Evolutionary conservation across 2,888 invertebrate genomes (phyloP).

Genomic region (Andrena bicolor): DNA sequence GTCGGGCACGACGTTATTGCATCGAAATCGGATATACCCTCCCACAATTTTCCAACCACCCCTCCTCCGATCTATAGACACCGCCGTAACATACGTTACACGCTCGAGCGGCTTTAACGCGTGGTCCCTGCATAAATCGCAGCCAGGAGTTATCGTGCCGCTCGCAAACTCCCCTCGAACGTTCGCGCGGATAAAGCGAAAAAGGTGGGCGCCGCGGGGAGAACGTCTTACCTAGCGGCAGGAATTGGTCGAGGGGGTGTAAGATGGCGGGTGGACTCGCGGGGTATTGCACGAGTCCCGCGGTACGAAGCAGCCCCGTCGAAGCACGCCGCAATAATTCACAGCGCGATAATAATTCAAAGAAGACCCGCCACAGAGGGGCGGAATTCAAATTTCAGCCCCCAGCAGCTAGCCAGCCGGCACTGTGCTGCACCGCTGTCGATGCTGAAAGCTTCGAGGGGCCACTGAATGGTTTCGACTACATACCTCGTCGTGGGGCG

Average conservation of each 20-base stretch:
- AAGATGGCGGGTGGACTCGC: neutral
- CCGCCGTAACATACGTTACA: constrained; percentile 49
- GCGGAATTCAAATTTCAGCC: constrained; percentile 7
- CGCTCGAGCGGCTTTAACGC: constrained; percentile 43
- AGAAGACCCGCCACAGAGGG: neutral
- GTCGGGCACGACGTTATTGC: constrained; percentile 4
- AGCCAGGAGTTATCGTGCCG: constrained; percentile 43
- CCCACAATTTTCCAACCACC: constrained; percentile 17
- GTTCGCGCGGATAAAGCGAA: constrained; percentile 36
- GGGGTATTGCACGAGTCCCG: neutral
- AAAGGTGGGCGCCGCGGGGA: constrained; percentile 30
- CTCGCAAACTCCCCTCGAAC: constrained; percentile 38
- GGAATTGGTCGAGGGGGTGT: constrained; percentile 26
- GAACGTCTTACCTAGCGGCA: constrained; percentile 43
- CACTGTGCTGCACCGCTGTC: neutral
- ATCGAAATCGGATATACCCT: constrained; percentile 30
- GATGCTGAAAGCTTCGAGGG: neutral
- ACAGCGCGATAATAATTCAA: constrained; percentile 26
- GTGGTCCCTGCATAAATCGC: constrained; percentile 60
- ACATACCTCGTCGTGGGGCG: neutral
- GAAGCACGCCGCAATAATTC: constrained; percentile 22
- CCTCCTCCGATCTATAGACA: constrained; percentile 12
- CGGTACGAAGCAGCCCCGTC: neutral
- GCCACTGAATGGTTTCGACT: constrained; percentile 3
- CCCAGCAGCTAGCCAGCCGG: neutral